Evolutionary conservation across 2,797 vertebrate species (phyloP).

Genomic region (Microctenopoma steveboyesi): DNA sequence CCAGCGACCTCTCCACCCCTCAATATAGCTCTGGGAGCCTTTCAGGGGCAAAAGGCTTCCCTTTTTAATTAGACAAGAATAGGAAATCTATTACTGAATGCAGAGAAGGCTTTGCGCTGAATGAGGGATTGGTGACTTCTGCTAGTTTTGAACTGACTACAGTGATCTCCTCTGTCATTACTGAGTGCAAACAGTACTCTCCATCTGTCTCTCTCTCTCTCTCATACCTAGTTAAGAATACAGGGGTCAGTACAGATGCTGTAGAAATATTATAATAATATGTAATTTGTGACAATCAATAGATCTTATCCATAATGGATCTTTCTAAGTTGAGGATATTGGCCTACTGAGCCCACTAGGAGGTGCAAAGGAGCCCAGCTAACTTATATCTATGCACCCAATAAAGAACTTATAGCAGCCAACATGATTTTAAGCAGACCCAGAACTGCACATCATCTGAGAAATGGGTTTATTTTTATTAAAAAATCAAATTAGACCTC

Average conservation of each 20-base stretch:
- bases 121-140: constrained; percentile 50
- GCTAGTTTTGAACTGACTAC: constrained; percentile 45
- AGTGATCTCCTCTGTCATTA: constrained; percentile 34
- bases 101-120: constrained; percentile 49
- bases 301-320: neutral
- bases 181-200: constrained; percentile 10
- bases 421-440: too few relatives aligned
- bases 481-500: too few relatives aligned
- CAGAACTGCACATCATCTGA: too few relatives aligned
- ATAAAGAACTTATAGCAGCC: too few relatives aligned
- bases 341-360: too few relatives aligned
- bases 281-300: neutral
- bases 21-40: constrained; percentile 63
- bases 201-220: neutral
- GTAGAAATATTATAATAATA: neutral
- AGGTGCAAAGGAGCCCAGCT: too few relatives aligned
- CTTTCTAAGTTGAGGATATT: neutral
- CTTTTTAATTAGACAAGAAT: constrained; percentile 75
- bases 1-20: constrained; percentile 62
- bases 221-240: neutral
- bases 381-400: too few relatives aligned
- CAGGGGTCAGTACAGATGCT: neutral
- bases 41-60: constrained; percentile 57
- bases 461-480: too few relatives aligned
- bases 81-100: constrained; percentile 73